A percentile compares a stretch with the other conserved stretches of the same genome.
Conservation (phyloP, 2,888 invertebrate genomes). For the Willowsia nigromaculata region DNA sequence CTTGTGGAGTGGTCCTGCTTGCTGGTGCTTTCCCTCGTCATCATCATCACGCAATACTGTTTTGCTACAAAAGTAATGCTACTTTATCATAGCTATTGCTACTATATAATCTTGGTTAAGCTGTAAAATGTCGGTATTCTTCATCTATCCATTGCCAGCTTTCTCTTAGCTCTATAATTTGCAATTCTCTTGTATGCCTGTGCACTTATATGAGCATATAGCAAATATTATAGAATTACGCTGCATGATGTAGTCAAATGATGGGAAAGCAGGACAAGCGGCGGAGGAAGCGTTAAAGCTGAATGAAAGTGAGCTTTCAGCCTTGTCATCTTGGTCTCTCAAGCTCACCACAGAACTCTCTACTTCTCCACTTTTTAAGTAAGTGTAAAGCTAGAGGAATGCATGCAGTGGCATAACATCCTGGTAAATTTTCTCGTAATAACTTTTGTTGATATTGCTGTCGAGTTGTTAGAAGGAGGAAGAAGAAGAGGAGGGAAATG, state of each 20-base stretch:
- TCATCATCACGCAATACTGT: not conserved
- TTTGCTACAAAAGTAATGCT: not conserved
- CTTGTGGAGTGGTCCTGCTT: constrained; percentile 48
- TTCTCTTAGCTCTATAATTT: not conserved
- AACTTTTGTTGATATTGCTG: constrained; percentile 45
- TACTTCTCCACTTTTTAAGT: constrained; percentile 36
- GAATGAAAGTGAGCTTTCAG: constrained; percentile 60
- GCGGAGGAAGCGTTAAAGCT: constrained; percentile 43
- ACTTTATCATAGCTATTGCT: constrained; percentile 24
- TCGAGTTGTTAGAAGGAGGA: constrained; percentile 8
- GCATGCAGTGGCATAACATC: constrained; percentile 12
- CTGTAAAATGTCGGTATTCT: constrained; percentile 22
- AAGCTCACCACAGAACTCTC: constrained; percentile 58
- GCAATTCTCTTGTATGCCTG: not conserved
- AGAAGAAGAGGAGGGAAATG: constrained; percentile 13
- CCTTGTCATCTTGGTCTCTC: constrained; percentile 61
- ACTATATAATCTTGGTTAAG: constrained; percentile 38
- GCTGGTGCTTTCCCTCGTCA: not conserved
- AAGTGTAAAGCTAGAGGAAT: constrained; percentile 53
- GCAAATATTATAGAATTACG: not conserved
- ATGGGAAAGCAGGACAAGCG: not conserved
- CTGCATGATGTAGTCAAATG: not conserved
- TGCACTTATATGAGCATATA: not conserved
- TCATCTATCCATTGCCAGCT: not conserved
- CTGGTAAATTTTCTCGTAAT: constrained; percentile 37